Evolutionary conservation across 2,797 vertebrate genomes (phyloP).

Genomic region (Alectoris magna): DNA sequence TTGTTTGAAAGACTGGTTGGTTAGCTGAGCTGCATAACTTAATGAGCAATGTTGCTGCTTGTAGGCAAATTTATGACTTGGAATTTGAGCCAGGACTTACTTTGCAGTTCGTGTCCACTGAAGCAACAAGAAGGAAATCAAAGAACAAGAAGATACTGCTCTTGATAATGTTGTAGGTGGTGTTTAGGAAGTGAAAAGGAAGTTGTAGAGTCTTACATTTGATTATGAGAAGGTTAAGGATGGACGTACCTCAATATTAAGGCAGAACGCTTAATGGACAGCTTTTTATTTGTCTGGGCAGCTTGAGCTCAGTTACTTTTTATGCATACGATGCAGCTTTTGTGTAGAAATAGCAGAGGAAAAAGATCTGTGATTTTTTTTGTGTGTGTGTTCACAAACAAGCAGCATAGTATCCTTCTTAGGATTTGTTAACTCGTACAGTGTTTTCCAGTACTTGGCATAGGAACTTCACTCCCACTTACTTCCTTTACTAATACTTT

Average conservation of each 20-base stretch:
- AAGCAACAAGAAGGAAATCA: neutral
- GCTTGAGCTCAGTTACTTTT: neutral
- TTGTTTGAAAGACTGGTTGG: neutral
- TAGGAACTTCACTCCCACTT: neutral
- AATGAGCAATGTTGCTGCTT: neutral
- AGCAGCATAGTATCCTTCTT: neutral
- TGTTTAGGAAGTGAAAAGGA: neutral
- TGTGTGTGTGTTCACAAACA: neutral
- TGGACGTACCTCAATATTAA: neutral
- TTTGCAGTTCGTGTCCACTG: neutral
- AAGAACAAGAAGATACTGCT: neutral
- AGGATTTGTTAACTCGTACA: neutral
- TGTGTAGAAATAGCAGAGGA: neutral
- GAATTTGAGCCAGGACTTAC: neutral
- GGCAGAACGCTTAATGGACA: neutral
- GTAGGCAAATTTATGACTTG: neutral
- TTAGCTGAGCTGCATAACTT: neutral
- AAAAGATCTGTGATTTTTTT: neutral
- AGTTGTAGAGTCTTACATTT: neutral
- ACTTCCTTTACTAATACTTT: neutral
- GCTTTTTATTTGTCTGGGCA: neutral
- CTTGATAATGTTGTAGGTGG: neutral
- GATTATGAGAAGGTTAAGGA: neutral
- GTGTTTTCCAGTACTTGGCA: neutral
- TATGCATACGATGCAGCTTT: neutral